Percentiles rank a stretch among this genome's conserved stretches.
These are phyloP conservation scores for Montipora sp. DNA, from an alignment of 64 coral and sea anemone genomes.

Conservation along the genomic window DNA sequence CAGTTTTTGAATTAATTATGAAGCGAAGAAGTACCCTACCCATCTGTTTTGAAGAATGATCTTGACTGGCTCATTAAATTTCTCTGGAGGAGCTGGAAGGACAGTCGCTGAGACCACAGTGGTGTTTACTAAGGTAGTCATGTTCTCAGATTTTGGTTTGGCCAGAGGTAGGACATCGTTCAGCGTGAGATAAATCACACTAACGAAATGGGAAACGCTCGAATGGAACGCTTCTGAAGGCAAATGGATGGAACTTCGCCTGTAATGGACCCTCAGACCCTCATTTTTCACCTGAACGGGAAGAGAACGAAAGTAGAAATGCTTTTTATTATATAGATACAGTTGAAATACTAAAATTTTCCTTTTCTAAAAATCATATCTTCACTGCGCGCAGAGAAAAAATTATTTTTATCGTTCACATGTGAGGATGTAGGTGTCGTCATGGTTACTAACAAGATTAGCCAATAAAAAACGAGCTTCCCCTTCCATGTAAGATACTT, in stretches of 20 bases:
- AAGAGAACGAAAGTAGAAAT: background rate
- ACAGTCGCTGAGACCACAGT: conserved; percentile 72
- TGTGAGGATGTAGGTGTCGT: no score
- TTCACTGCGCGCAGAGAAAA: no score
- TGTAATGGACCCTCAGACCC: background rate
- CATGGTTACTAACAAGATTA: no score
- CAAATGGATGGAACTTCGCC: conserved; percentile 36
- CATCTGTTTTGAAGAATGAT: conserved; percentile 57
- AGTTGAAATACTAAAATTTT: no score
- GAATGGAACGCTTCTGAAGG: conserved; percentile 54
- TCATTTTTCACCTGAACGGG: background rate
- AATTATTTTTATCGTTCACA: no score
- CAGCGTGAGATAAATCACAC: conserved; percentile 68
- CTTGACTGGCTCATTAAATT: conserved; percentile 49
- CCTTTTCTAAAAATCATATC: no score
- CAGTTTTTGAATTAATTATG: background rate
- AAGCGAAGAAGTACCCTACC: background rate
- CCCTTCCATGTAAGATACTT: no score
- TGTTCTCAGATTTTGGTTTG: background rate
- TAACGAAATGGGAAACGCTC: conserved; percentile 30
- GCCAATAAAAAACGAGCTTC: no score
- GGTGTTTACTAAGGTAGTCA: background rate
- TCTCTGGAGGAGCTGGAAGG: conserved; percentile 30
- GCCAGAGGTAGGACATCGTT: conserved; percentile 44
- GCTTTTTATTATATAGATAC: no score